Evolutionary conservation across 2,113 vertebrate genomes (phyloP).

Genomic region (Nothoprocta pentlandii): DNA sequence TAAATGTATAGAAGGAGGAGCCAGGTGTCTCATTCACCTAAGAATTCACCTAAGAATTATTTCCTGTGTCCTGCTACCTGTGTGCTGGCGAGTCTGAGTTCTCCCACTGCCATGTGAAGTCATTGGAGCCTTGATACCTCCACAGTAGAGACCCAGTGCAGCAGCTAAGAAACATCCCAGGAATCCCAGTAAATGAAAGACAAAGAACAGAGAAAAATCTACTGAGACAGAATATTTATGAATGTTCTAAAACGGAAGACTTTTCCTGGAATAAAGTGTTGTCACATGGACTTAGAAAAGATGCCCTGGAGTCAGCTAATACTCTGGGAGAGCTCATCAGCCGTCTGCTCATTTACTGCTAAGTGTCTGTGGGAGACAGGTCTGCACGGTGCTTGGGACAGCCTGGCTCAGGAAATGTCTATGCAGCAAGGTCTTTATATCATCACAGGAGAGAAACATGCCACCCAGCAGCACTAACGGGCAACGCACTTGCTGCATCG

Average conservation of each 20-base stretch:
- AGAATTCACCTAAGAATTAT: background rate
- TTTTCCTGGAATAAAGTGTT: slow-evolving; percentile 12
- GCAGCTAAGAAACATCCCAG: background rate
- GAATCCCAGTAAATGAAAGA: background rate
- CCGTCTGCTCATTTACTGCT: slow-evolving; percentile 56
- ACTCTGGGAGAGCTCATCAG: slow-evolving; percentile 16
- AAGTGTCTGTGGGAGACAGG: background rate
- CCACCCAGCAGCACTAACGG: background rate
- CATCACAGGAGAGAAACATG: background rate
- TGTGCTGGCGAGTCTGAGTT: background rate
- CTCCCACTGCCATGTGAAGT: background rate
- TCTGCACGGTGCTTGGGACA: slow-evolving; percentile 8
- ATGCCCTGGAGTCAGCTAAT: slow-evolving; percentile 16
- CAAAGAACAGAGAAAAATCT: background rate
- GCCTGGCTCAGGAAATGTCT: background rate
- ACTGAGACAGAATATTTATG: background rate
- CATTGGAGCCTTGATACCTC: background rate
- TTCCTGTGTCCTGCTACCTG: background rate
- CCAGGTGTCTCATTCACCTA: background rate
- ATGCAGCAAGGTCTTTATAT: slow-evolving; percentile 15
- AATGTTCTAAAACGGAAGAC: background rate
- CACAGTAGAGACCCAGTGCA: background rate
- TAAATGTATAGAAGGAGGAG: background rate
- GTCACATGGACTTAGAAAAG: slow-evolving; percentile 6
- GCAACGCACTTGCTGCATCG: background rate